Percentiles rank a stretch among this genome's conserved stretches.
phyloP scores from a whole-genome alignment of 2,113 vertebrate genomes.

The Pelobates fuscus region DNA sequence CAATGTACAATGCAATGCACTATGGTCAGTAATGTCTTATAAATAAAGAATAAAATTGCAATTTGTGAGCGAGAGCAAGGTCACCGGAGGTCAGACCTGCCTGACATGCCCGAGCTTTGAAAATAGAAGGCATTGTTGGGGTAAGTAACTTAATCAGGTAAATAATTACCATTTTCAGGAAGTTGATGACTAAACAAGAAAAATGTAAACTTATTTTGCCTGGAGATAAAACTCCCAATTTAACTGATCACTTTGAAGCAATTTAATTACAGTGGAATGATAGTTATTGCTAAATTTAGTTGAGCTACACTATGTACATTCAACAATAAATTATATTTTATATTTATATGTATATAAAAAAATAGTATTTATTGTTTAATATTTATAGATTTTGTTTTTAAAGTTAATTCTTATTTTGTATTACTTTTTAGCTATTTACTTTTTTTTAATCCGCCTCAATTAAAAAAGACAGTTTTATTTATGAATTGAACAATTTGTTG shows the following conservation, averaged over 20 bases:
- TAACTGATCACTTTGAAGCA: background rate
- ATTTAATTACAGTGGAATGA: background rate
- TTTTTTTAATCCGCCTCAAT: too few species aligned
- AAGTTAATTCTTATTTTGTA: background rate
- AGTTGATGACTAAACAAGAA: constrained; percentile 15
- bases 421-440: too few species aligned
- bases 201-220: constrained; percentile 11
- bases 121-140: background rate
- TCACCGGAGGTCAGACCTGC: background rate
- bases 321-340: too few species aligned
- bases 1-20: background rate
- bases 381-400: background rate
- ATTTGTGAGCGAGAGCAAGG: background rate
- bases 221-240: background rate
- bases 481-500: too few species aligned
- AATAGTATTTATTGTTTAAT: background rate
- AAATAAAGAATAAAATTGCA: background rate
- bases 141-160: constrained; percentile 1
- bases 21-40: background rate
- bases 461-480: too few species aligned
- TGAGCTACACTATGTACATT: too few species aligned
- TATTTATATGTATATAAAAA: background rate
- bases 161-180: constrained; percentile 16
- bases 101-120: background rate
- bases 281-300: background rate